Evolutionary conservation across 2,113 vertebrate species (phyloP).

Genomic region (Papio anubis): DNA sequence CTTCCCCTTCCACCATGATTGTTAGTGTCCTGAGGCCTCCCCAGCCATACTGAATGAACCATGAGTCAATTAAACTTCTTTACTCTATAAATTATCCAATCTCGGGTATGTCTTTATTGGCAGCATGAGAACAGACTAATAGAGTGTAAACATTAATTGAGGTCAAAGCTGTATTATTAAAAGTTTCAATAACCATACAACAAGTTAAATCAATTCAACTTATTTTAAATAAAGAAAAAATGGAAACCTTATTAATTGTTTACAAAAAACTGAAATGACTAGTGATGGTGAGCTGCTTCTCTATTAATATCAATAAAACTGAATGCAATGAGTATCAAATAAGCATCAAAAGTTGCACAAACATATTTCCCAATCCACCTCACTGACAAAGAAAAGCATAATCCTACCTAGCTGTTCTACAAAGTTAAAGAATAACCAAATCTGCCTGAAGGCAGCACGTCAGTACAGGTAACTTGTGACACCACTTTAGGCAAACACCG

Average conservation of each 20-base stretch:
- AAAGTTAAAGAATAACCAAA: background rate
- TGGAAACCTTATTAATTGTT: background rate
- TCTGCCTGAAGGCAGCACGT: background rate
- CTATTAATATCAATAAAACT: background rate
- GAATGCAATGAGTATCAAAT: background rate
- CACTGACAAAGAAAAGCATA: background rate
- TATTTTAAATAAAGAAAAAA: background rate
- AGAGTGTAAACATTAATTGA: background rate
- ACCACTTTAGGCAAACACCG: background rate
- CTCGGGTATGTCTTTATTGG: too few species aligned
- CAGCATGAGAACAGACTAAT: too few species aligned
- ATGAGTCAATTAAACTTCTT: too few species aligned
- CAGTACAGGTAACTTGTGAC: background rate
- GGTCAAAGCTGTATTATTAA: background rate
- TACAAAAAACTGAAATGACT: background rate
- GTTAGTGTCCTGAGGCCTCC: too few species aligned
- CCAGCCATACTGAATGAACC: too few species aligned
- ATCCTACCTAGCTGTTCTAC: background rate
- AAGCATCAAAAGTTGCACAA: background rate
- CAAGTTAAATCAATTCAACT: background rate
- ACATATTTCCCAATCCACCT: background rate
- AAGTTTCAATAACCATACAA: background rate
- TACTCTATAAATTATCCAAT: too few species aligned
- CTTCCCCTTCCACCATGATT: too few species aligned
- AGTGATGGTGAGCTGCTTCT: background rate